Evolutionary conservation across 1,140 invertebrate genomes (phyloP).

Genomic region (Achatina immaculata): DNA sequence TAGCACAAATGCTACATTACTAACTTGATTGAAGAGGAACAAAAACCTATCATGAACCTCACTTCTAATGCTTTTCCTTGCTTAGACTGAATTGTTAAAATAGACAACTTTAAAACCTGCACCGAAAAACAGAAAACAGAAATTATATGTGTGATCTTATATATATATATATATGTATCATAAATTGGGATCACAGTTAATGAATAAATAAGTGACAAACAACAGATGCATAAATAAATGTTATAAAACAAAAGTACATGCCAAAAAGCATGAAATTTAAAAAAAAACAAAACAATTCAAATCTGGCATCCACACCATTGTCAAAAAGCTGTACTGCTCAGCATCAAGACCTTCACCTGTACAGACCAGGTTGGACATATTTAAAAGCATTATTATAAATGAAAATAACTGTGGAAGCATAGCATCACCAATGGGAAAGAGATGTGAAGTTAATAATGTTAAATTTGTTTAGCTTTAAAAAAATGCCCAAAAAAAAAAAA

Average conservation of each 20-base stretch:
- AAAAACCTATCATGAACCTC: no score
- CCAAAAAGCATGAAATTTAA: neutral
- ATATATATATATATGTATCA: neutral
- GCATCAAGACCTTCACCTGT: no score
- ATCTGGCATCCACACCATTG: no score
- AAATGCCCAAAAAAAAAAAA: conserved; percentile 12
- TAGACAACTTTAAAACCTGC: no score
- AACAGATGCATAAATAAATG: neutral
- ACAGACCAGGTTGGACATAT: neutral
- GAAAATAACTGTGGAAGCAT: conserved; percentile 18
- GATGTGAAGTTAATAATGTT: neutral
- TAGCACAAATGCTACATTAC: no score
- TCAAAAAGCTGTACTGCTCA: no score
- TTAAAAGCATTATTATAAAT: neutral
- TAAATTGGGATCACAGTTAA: conserved; percentile 2
- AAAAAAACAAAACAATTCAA: no score
- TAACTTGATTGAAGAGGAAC: no score
- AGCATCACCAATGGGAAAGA: conserved; percentile 7
- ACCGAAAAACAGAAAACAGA: no score
- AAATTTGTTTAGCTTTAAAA: neutral
- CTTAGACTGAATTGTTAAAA: no score
- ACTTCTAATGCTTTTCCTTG: no score
- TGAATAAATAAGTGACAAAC: neutral
- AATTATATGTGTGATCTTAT: neutral
- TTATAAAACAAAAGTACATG: neutral